Base-by-base conservation (phyloP, 30 jellyfish, hydroid and myxozoan species). In the Clytia hemisphaerica region DNA sequence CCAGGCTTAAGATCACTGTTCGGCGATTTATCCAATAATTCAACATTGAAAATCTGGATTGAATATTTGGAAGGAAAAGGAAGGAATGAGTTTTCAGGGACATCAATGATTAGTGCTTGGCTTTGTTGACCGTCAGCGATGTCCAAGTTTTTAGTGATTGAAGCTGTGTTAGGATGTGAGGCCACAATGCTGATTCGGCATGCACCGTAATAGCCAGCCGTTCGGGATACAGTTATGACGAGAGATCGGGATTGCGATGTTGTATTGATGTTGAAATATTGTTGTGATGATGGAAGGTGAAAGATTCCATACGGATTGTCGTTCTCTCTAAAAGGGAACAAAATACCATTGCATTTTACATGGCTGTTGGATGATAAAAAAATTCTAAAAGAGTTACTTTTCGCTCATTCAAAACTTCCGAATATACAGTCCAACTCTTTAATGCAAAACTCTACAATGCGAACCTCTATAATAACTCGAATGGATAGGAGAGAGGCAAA, bases 301-400 rank as follows among this genome's bases (percentile, higher is more conserved):
- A 89, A 89, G 0, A 81, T 46, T 24, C 98, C 98, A 51, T 80
- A 83, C 18, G 98, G 98, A 58, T 73, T 58, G 45, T 77, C 98
- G 64, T 89, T 89, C 27, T 82, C 98, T 53, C 98, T 89, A 63
- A 12, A 89, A 54, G 19, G 30, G 9, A 40, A 37, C 21, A 9
- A 12, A 18, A 50, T 7, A 14, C 1, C 0, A 21, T 10, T 35
- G 28, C 65, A 25, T 12, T 29, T 12, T 15, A 31, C n/a, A n/a
- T n/a, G n/a, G n/a, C n/a, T n/a, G n/a, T n/a, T n/a, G n/a, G n/a
- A n/a, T n/a, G n/a, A n/a, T n/a, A n/a, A n/a, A n/a, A n/a, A n/a
- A n/a, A n/a, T n/a, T n/a, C n/a, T n/a, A n/a, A n/a, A n/a, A n/a
- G n/a, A n/a, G n/a, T n/a, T n/a, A n/a, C n/a, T n/a, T n/a, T n/a